Conservation (phyloP, 2,113 vertebrate species). For the Lynx canadensis region DNA sequence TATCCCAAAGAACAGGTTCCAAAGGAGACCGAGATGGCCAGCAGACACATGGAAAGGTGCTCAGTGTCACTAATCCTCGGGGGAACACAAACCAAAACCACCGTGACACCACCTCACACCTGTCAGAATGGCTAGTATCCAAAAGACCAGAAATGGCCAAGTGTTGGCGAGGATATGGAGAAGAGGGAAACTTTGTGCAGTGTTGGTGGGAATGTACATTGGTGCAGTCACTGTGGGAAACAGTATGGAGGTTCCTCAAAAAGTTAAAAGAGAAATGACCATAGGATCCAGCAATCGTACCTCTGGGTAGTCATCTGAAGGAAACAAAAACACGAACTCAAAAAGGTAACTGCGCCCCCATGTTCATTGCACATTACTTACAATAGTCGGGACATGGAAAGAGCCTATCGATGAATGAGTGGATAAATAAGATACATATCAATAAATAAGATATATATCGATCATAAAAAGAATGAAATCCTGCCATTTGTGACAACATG, state of each 20-base stretch:
- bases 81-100: background rate
- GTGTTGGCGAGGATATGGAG: background rate
- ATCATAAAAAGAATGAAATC: background rate
- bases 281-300: background rate
- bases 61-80: background rate
- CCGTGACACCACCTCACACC: background rate
- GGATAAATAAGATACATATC: background rate
- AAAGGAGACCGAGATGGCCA: background rate
- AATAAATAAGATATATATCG: background rate
- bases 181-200: background rate
- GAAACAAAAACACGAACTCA: background rate
- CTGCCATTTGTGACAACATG: background rate
- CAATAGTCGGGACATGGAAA: background rate
- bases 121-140: background rate
- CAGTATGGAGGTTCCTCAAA: background rate
- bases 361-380: background rate
- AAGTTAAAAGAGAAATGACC: background rate
- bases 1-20: background rate
- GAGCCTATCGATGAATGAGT: background rate
- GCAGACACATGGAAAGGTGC: background rate
- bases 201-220: background rate
- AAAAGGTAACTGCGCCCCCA: background rate
- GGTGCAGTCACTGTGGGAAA: background rate
- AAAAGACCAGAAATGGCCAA: background rate
- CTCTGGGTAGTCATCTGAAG: background rate